These are phyloP conservation scores for Chrysochloris asiatica DNA, from an alignment of 2,113 vertebrate genomes.

Conservation along the genomic window DNA sequence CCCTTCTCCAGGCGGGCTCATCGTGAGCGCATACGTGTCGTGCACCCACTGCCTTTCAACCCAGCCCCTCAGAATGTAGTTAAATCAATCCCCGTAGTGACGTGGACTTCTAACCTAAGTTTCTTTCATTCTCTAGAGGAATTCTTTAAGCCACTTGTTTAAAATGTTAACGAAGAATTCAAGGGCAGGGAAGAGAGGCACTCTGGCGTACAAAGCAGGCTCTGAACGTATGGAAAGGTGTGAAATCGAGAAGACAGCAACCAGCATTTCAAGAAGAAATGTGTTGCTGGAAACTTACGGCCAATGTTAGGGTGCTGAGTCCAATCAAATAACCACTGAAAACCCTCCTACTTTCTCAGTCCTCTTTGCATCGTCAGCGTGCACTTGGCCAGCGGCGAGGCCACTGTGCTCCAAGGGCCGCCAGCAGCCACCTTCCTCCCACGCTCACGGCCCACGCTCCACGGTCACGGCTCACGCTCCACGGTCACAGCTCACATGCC, in stretches of 20 bases:
- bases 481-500: too few species aligned
- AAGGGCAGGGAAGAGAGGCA: not conserved
- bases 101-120: not conserved
- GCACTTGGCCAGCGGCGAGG: too few species aligned
- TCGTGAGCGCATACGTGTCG: rapidly evolving
- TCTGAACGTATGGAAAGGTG: rapidly evolving
- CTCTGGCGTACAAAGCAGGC: not conserved
- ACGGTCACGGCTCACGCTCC: too few species aligned
- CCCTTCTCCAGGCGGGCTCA: not conserved
- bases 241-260: rapidly evolving
- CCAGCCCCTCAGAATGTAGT: not conserved
- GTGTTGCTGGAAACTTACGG: rapidly evolving
- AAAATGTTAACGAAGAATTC: slow-evolving; percentile 3
- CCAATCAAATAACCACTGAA: too few species aligned
- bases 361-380: too few species aligned
- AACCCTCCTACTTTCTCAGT: too few species aligned
- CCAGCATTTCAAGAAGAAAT: rapidly evolving
- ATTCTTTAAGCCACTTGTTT: not conserved
- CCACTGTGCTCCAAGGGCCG: too few species aligned
- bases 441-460: too few species aligned
- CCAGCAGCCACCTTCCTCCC: too few species aligned
- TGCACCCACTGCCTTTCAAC: rapidly evolving
- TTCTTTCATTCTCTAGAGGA: not conserved
- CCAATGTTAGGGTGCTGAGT: too few species aligned
- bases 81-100: not conserved